Evolutionary conservation across 2,888 invertebrate genomes (phyloP), one percentile per base, ranked within the genome.

Genomic region (Carterocephalus palaemon): DNA sequence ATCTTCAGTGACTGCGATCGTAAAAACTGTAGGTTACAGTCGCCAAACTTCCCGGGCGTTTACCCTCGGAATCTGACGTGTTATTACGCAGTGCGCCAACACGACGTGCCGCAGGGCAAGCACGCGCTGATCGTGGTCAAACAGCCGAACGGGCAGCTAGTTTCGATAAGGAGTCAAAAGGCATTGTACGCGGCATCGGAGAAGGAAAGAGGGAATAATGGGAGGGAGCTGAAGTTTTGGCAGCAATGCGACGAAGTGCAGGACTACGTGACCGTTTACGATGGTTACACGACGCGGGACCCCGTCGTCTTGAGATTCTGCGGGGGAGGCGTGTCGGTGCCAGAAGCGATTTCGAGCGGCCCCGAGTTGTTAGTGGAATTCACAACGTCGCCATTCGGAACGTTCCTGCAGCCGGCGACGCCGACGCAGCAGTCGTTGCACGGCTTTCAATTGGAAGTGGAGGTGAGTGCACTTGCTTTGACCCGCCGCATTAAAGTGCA

Each of bases 31-130:
- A 91, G 95, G 67, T 89, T 96, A 65, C 96, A 96, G 80, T 95
- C 95, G 33, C 96, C 96, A 34, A 96, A 96, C 88, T 96, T 94
- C 82, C 96, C 96, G 16, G 96, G 96, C 59, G 91, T 96, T 58
- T 97, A 97, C 82, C 97, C 97, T 2, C 90, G 97, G 57, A 97
- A 97, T 80, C 90, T 97, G 64, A 96, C 97, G 51, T 98, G 98
- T 75, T 96, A 96, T 84, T 98, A 95, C 75, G 95, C 96, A 29
- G 94, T 96, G 46, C 87, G 94, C 54, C 93, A 94, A 83, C 93
- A 95, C 76, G 93, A 93, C 73, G 92, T 94, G 62, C 95, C 95
- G 49, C 90, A 91, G 65, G 95, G 95, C 61, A 95, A 95, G 81
- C 95, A 95, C 74, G 95, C 96, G 15, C 88, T 96, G 63, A 95